Evolutionary conservation across 2,797 vertebrate genomes (phyloP).

Genomic region (Halcyon smyrnensis): DNA sequence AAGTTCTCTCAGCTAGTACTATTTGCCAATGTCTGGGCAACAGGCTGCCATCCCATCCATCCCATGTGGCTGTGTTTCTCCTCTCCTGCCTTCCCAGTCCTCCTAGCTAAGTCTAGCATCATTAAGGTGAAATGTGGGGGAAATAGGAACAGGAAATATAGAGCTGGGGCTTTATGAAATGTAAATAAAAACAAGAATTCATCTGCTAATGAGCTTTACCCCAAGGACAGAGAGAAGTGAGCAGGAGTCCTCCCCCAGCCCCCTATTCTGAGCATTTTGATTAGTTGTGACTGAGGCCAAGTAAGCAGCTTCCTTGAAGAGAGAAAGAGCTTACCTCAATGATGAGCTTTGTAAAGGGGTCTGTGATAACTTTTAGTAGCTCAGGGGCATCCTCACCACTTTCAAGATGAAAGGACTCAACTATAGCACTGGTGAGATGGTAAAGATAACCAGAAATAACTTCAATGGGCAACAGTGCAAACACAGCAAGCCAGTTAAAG

Average conservation of each 20-base stretch:
- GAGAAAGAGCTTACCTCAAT: conserved; percentile 84
- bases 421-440: conserved; percentile 83
- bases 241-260: background rate
- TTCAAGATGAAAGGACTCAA: conserved; percentile 88
- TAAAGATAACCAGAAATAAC: conserved; percentile 85
- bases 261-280: background rate
- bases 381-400: conserved; percentile 90
- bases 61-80: background rate
- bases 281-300: background rate
- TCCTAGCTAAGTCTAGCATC: background rate
- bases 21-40: background rate
- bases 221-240: background rate
- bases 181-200: background rate
- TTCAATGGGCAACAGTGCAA: conserved; percentile 91
- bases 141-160: background rate
- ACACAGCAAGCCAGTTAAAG: conserved; percentile 97
- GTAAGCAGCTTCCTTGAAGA: background rate
- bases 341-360: conserved; percentile 92
- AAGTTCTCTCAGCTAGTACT: background rate
- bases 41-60: background rate
- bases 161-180: background rate
- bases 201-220: background rate
- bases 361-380: conserved; percentile 95
- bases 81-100: background rate
- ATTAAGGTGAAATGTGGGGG: background rate